These are phyloP conservation scores for Centropus unirufus DNA, from an alignment of 2,113 vertebrate genomes.

Conservation along the genomic window DNA sequence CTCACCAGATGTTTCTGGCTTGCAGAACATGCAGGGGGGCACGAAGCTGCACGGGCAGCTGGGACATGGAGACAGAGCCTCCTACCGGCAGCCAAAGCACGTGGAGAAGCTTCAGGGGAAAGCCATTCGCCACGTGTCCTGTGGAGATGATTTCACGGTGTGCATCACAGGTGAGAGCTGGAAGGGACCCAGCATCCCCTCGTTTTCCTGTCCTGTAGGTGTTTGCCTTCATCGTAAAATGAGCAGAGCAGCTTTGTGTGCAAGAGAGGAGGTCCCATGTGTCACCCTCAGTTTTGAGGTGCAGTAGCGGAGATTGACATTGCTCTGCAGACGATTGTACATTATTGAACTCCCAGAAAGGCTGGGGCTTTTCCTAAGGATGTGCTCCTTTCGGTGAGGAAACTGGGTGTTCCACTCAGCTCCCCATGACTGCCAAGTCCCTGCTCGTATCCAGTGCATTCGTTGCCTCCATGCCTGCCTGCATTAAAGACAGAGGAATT, in stretches of 20 bases:
- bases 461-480: neutral
- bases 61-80: constrained; percentile 95
- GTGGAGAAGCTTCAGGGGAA: constrained; percentile 95
- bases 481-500: neutral
- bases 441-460: neutral
- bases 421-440: neutral
- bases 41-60: constrained; percentile 96
- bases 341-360: neutral
- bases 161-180: constrained; percentile 88
- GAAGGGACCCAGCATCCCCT: neutral
- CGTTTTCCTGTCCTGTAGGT: neutral
- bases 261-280: neutral
- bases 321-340: neutral
- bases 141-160: constrained; percentile 94
- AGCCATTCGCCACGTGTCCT: constrained; percentile 92
- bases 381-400: neutral
- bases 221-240: neutral
- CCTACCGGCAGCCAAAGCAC: constrained; percentile 92
- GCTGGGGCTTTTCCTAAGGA: neutral
- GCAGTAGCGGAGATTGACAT: neutral
- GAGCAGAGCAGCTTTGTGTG: neutral
- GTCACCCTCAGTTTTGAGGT: neutral
- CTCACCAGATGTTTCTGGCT: constrained; percentile 40
- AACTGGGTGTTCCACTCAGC: neutral
- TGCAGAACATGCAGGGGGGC: constrained; percentile 94